Evolutionary conservation across 2,113 vertebrate species (phyloP), one percentile per base, ranked within the genome.

Genomic region (Dolichotis patagonum): DNA sequence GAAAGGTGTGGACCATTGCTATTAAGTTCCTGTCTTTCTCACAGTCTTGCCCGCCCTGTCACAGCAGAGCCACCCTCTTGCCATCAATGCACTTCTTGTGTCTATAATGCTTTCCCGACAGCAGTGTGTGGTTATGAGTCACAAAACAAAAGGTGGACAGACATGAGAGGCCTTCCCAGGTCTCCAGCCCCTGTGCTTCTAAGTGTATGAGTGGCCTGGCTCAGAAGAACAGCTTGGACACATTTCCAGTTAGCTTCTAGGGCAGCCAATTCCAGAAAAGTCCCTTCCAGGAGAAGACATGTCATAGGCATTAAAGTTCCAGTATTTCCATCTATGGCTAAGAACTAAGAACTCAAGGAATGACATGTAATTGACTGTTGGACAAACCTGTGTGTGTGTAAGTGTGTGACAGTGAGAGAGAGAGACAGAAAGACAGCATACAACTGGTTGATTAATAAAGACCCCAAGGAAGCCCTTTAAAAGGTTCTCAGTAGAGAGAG

Each of bases 381-480:
- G 7, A 28, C 56, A 3, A 6, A 6, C n/a, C 14, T 17, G 63
- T 19, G 38, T 11, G 85, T 5, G 62, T n/a, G 35, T 58, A 7
- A 22, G 20, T 58, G 56, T 58, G 56, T 20, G 56, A 58, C 19
- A 3, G 7, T 2, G 56, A 26, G 26, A 8, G n/a, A 17, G 24
- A 90, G 13, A 35, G 17, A 60, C 19, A 67, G 14, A 67, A 10
- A 32, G 1, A 38, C 22, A 81, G 12, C 62, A 13, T 62, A 54
- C 5, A n/a, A 38, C 26, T 32, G n/a, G 54, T 7, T 65, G 80
- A 58, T n/a, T 91, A 43, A 67, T 32, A 88, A 94, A 97, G 43
- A 49, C 69, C 85, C 54, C 32, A 49, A 91, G 62, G 75, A 89
- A 91, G 89, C 56, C 52, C 71, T 90, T 96, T 69, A 7, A 69